Evolutionary conservation across 2,888 invertebrate species (phyloP).

Genomic region (Macrosiphum euphorbiae): DNA sequence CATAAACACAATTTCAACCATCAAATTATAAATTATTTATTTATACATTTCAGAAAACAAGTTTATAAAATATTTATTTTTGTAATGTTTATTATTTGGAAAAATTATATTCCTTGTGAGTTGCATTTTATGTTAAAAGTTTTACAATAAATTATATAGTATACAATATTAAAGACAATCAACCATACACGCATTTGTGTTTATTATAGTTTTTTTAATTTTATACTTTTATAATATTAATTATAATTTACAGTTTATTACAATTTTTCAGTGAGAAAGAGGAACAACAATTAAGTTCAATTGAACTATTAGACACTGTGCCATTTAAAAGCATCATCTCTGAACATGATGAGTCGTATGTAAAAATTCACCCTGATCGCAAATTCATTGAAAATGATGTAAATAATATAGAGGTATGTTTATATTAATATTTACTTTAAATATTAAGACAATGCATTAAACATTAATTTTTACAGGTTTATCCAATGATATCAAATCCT

Average conservation of each 20-base stretch:
- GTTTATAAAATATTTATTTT: neutral
- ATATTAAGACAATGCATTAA: neutral
- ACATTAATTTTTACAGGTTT: conserved; percentile 56
- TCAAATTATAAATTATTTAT: too few species aligned
- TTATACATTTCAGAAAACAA: neutral
- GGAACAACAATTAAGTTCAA: neutral
- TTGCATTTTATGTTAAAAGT: neutral
- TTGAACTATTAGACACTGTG: neutral
- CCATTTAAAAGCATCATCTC: neutral
- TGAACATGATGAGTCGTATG: conserved; percentile 14
- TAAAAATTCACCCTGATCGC: conserved; percentile 57
- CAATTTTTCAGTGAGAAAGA: neutral
- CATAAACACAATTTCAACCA: neutral
- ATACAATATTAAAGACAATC: neutral
- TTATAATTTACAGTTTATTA: too few species aligned
- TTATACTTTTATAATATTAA: neutral
- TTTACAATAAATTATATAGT: neutral
- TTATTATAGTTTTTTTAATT: neutral
- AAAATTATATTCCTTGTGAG: neutral
- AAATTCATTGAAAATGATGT: conserved; percentile 51
- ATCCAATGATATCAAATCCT: conserved; percentile 66
- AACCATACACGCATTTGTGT: neutral
- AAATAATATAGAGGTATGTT: conserved; percentile 50
- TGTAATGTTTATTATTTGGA: neutral
- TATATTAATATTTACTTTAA: neutral